Evolutionary conservation across 2,797 vertebrate species (phyloP), one percentile per base, ranked within the genome.

Genomic region (Pyrrhura leucotis): DNA sequence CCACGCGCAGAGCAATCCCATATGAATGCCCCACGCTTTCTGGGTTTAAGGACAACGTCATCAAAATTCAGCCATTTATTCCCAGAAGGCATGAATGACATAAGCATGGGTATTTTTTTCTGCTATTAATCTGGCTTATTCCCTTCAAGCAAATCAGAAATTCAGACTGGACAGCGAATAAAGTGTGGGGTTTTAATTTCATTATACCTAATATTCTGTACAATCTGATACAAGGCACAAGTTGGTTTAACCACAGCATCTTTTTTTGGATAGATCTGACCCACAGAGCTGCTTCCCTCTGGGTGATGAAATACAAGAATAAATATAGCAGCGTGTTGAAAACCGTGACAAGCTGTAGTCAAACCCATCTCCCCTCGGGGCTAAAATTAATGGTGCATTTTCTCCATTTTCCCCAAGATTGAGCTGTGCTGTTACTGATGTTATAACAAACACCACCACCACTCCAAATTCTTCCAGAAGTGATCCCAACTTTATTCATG

Each of bases 131-230:
- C 4, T 53, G 6, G 9, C 53, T 85, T 45, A 66, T 62, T 82
- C 31, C 6, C 35, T 58, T 50, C 54, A 66, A 75, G 31, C 25
- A 91, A 90, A 35, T n/a, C 23, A 62, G 51, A 76, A 76, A 58
- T 79, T 50, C 29, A 6, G 17, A 59, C 3, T 78, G 42, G 7
- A 58, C 16, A 29, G 26, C 2, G 13, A 25, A 79, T 66, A 77
- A 66, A 80, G 14, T 0, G 14, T 4, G 1, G 1, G 3, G 0
- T 19, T 72, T 94, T 72, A 51, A 42, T 61, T 26, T 50, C 29
- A 47, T 12, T n/a, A 14, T 23, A 22, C 11, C 53, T 74, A 63
- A 54, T 12, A 6, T 29, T 76, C 44, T 48, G 11, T 62, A 63
- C 56, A 68, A 91, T 20, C 9, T 62, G 35, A 39, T 5, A 2